These are phyloP conservation scores for Hyles euphorbiae DNA, from an alignment of 1,140 invertebrate species.

Conservation along the genomic window DNA sequence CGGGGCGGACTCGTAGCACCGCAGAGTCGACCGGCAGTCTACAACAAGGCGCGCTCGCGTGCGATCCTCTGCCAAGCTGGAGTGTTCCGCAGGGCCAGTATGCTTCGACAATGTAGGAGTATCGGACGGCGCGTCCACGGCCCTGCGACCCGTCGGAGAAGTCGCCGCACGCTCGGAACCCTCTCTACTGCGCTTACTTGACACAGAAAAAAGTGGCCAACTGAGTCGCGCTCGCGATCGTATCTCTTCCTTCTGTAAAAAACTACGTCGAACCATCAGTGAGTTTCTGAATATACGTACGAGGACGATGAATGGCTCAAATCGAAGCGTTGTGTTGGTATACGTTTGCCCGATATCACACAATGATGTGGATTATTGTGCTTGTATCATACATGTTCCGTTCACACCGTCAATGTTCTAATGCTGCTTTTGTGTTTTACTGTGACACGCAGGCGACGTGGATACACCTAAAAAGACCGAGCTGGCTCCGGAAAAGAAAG, in stretches of 20 bases:
- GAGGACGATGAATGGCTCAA: not conserved
- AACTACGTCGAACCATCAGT: constrained; percentile 68
- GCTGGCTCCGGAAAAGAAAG: constrained; percentile 68
- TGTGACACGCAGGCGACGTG: constrained; percentile 64
- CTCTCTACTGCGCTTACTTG: constrained; percentile 57
- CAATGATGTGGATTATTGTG: constrained; percentile 4
- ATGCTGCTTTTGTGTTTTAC: constrained; percentile 72
- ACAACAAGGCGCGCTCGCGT: constrained; percentile 58
- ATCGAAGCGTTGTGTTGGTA: not conserved
- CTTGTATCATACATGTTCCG: constrained; percentile 6
- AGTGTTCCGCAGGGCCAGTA: constrained; percentile 61
- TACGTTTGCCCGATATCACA: not conserved
- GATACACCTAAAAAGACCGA: constrained; percentile 69
- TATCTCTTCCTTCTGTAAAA: constrained; percentile 66
- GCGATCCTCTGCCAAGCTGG: constrained; percentile 64
- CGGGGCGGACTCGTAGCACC: constrained; percentile 12
- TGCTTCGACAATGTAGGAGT: constrained; percentile 59
- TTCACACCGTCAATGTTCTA: constrained; percentile 61
- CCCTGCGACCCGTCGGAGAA: constrained; percentile 54
- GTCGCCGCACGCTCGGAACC: constrained; percentile 58
- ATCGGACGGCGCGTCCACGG: constrained; percentile 42
- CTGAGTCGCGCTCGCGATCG: constrained; percentile 62
- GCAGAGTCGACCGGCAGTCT: constrained; percentile 47
- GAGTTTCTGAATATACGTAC: constrained; percentile 36
- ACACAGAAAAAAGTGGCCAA: constrained; percentile 58